Evolutionary conservation across 2,888 invertebrate species (phyloP).

Genomic region (Tanypteryx hageni): DNA sequence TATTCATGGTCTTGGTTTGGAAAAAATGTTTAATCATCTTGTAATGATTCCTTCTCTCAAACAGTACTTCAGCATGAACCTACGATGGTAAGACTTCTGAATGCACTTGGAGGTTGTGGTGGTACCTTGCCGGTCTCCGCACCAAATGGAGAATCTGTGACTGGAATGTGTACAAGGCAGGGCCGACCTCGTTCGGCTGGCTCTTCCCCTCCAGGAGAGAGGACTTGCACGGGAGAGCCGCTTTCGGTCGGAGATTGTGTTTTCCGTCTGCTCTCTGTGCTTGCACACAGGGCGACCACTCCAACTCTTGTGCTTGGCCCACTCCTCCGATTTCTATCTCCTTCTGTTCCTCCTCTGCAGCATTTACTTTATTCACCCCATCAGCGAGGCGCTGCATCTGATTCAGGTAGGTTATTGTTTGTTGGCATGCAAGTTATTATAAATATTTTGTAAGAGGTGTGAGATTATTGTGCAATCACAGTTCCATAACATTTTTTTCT

Average conservation of each 20-base stretch:
- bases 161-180: slow-evolving; percentile 71
- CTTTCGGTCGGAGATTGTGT: slow-evolving; percentile 90
- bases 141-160: slow-evolving; percentile 69
- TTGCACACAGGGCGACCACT: slow-evolving; percentile 86
- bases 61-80: slow-evolving; percentile 85
- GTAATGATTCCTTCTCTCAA: slow-evolving; percentile 67
- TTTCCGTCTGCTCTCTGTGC: slow-evolving; percentile 87
- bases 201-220: slow-evolving; percentile 36
- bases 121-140: slow-evolving; percentile 82
- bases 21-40: no score
- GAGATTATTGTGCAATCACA: no score
- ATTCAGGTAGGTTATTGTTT: background rate
- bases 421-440: no score
- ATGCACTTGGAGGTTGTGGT: slow-evolving; percentile 86
- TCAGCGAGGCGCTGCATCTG: background rate
- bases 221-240: slow-evolving; percentile 77
- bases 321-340: slow-evolving; percentile 83
- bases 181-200: slow-evolving; percentile 71
- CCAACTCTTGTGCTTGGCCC: slow-evolving; percentile 87
- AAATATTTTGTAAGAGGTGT: no score
- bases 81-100: slow-evolving; percentile 90
- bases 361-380: background rate
- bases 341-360: slow-evolving; percentile 67
- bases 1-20: no score
- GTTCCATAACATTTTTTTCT: no score